Percentiles rank a stretch among this genome's conserved stretches.
Conservation (phyloP, 2,113 vertebrate genomes). For the Upupa epops region DNA sequence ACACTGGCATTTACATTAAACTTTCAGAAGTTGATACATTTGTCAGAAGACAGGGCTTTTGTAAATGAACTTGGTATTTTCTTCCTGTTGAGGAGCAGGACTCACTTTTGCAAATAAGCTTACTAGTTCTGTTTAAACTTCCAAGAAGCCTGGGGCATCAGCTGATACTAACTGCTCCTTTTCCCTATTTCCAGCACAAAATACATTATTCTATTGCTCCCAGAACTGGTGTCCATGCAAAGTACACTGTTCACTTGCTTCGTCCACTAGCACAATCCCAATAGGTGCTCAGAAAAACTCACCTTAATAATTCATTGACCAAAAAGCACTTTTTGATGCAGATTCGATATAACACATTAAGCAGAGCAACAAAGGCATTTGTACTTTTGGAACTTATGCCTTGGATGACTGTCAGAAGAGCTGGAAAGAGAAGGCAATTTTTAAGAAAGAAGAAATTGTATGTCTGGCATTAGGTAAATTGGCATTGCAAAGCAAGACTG, state of each 20-base stretch:
- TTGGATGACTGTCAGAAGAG: background rate
- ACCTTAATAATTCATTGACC: slow-evolving; percentile 34
- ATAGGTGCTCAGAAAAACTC: background rate
- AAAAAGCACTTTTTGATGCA: background rate
- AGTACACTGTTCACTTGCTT: slow-evolving; percentile 16
- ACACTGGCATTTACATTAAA: background rate
- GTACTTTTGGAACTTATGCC: background rate
- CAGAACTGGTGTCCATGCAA: slow-evolving; percentile 25
- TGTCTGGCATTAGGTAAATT: background rate
- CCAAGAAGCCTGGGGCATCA: background rate
- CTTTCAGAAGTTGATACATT: background rate
- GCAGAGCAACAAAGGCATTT: background rate
- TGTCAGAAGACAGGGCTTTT: background rate
- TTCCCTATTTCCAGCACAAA: slow-evolving; percentile 39
- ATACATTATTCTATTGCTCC: background rate
- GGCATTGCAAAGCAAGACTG: background rate
- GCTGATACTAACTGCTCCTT: background rate
- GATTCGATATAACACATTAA: background rate
- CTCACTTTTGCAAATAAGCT: background rate
- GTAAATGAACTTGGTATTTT: background rate
- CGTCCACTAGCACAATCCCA: background rate
- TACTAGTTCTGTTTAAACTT: background rate
- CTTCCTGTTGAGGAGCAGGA: background rate
- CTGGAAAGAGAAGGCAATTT: background rate
- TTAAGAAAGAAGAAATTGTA: background rate